Evolutionary conservation across 2,113 vertebrate species (phyloP).

Genomic region (Paratilapia polleni): DNA sequence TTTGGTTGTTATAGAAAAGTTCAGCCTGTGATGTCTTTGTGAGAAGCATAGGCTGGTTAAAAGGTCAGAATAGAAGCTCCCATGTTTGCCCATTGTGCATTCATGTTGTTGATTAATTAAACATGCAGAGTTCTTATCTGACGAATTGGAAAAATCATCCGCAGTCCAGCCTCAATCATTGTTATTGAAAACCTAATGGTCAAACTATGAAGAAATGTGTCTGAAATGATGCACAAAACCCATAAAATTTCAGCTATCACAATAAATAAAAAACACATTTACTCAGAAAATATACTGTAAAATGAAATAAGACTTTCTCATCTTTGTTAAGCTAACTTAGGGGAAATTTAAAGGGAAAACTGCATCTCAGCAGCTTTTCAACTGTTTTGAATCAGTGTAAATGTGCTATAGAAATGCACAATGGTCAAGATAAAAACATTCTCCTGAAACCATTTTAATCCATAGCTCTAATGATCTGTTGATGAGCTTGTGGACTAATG

Average conservation of each 20-base stretch:
- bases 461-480: not conserved
- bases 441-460: not conserved
- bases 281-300: not conserved
- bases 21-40: no score
- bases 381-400: not conserved
- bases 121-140: no score
- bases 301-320: not conserved
- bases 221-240: not conserved
- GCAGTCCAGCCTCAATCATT: no score
- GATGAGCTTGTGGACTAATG: conserved; percentile 32
- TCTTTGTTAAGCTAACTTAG: not conserved
- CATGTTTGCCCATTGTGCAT: no score
- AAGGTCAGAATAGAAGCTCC: no score
- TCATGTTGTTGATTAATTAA: no score
- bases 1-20: no score
- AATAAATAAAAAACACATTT: not conserved
- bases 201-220: not conserved
- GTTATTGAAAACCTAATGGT: no score
- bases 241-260: not conserved
- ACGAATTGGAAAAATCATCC: no score
- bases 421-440: not conserved
- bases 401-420: not conserved
- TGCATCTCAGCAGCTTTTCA: not conserved
- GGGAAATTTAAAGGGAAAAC: not conserved
- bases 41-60: no score